Conservation (phyloP, 1,140 invertebrate species). For the Leptopilina boulardi region DNA sequence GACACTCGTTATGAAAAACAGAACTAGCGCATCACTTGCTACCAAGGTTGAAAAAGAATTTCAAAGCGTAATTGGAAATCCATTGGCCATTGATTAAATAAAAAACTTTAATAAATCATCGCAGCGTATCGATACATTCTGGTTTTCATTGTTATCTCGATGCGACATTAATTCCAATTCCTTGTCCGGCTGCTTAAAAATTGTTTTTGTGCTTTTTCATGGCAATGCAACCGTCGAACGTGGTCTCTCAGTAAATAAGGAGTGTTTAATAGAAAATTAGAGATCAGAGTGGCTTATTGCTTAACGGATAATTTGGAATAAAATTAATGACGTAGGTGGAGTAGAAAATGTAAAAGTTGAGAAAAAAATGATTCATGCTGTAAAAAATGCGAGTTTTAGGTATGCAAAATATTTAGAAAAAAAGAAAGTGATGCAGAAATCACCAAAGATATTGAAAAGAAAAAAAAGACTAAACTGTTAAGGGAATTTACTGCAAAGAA, state of each 20-base stretch:
- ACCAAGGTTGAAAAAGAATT: neutral
- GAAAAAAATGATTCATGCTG: neutral
- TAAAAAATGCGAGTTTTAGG: neutral
- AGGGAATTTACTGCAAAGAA: too few species aligned
- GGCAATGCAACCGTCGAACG: neutral
- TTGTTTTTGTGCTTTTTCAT: neutral
- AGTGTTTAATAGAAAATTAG: neutral
- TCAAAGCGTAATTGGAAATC: neutral
- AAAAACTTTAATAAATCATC: neutral
- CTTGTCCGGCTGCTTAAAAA: neutral
- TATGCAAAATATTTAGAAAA: neutral
- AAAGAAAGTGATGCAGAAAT: slow-evolving; percentile 1
- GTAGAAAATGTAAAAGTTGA: neutral
- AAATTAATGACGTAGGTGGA: neutral
- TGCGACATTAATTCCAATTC: neutral
- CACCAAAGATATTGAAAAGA: neutral
- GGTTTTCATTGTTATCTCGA: neutral
- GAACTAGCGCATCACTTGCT: neutral
- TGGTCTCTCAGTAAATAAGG: neutral
- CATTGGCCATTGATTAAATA: neutral
- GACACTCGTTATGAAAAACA: neutral
- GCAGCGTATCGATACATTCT: slow-evolving; percentile 21
- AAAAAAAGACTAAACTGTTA: neutral
- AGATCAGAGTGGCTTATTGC: neutral
- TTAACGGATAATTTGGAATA: neutral